Base-by-base conservation (phyloP, 2,797 vertebrate species). In the Myoxocephalus aenaeus region DNA sequence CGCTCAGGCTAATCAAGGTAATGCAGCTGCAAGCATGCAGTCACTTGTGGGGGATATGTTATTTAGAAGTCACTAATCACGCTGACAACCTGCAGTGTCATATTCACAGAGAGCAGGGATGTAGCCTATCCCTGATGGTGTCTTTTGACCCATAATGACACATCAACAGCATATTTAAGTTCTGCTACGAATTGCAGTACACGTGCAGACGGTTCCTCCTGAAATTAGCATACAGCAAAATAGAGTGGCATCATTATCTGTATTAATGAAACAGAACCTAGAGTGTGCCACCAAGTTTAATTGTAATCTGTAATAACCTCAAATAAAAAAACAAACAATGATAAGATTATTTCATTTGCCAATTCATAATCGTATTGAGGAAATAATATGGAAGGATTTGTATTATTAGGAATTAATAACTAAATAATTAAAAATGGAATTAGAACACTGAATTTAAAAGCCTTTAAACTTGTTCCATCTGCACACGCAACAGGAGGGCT, bases 11-110 rank as follows among this genome's bases (percentile, higher is more conserved):
- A 29, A 57, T 84, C 38, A 77, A 69, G 65, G 65, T 25, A 75
- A 57, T 46, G 63, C 75, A 81, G 72, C 57, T 81, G 78, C 56
- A 36, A 50, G 29, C 32, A 27, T 27, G 25, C 25, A 70, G 38
- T 40, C 62, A 64, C 51, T n/a, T 5, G 50, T 40, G 46, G 10
- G 10, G 17, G 22, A 40, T 65, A 18, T 48, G 42, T 40, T 42
- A 42, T 13, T 71, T 25, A 34, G n/a, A 58, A 57, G 22, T 67
- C 32, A 42, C 27, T 15, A 27, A 13, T 36, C 20, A 27, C 29
- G 44, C 40, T 13, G 40, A 42, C 4, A 34, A 14, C 18, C 17
- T 72, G 48, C 50, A 42, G 32, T 15, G 22, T 15, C 17, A 64
- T 20, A 13, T 36, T 6, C 34, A 57, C 10, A 29, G 42, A 61